Conservation (phyloP, 2,113 vertebrate genomes). For the Pterocles burchelli region DNA sequence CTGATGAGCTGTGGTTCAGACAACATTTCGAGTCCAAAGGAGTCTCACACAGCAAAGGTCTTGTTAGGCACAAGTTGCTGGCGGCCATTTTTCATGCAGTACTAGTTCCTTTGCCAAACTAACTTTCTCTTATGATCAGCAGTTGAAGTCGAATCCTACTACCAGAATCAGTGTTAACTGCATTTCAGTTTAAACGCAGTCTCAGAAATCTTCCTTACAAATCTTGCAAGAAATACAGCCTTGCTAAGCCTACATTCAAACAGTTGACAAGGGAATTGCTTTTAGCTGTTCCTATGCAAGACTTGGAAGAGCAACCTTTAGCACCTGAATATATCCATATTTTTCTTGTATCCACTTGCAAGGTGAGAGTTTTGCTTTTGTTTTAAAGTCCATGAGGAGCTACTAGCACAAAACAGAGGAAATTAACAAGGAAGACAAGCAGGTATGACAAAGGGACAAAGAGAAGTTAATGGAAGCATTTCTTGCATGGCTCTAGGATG, state of each 20-base stretch:
- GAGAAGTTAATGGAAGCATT: slow-evolving; percentile 52
- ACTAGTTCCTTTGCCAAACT: neutral
- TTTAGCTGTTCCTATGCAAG: neutral
- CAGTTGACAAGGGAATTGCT: neutral
- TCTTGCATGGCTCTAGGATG: slow-evolving; percentile 62
- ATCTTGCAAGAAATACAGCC: neutral
- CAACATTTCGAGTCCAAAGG: neutral
- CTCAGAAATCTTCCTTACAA: neutral
- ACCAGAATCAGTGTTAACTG: neutral
- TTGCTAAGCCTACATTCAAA: neutral
- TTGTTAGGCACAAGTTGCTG: neutral
- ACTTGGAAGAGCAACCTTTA: neutral
- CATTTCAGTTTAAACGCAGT: neutral
- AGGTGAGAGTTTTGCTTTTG: neutral
- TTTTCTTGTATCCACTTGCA: neutral
- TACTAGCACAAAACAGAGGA: slow-evolving; percentile 71
- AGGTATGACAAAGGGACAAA: slow-evolving; percentile 43
- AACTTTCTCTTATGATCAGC: neutral
- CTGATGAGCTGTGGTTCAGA: neutral
- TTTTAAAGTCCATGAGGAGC: slow-evolving; percentile 24
- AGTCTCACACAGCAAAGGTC: neutral
- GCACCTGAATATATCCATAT: neutral
- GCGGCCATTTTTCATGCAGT: neutral
- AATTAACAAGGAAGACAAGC: slow-evolving; percentile 56
- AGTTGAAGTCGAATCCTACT: neutral